A percentile compares a stretch with the other conserved stretches of the same genome.
Evolutionary conservation across 2,113 vertebrate species (phyloP).

Genomic region (Heliornis fulica): DNA sequence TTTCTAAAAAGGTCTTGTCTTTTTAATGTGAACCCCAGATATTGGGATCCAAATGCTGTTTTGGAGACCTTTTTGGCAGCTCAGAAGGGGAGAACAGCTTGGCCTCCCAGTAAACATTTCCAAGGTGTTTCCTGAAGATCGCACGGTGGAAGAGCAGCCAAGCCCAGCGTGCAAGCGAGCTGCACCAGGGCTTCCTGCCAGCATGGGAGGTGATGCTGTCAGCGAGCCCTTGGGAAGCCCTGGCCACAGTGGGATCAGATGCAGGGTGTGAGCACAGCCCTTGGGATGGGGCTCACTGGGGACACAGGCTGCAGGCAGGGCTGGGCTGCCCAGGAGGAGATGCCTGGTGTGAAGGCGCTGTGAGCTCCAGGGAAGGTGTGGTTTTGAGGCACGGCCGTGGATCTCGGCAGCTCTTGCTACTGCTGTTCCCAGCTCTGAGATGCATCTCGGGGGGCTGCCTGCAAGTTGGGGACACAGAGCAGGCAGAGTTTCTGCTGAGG

Average conservation of each 20-base stretch:
- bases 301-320: not conserved
- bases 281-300: not conserved
- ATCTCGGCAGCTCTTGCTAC: not conserved
- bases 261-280: not conserved
- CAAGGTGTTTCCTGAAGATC: conserved; percentile 31
- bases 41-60: not conserved
- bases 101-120: not conserved
- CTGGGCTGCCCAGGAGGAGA: not conserved
- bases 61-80: not conserved
- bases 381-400: not conserved
- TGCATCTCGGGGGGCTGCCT: not conserved
- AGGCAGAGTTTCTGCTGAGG: not conserved
- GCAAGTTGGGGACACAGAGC: not conserved
- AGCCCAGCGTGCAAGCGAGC: accelerated
- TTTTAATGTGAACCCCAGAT: not conserved
- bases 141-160: not conserved
- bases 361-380: not conserved
- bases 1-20: not conserved
- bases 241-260: not conserved
- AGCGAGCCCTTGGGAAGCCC: not conserved
- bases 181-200: not conserved
- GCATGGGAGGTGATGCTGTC: not conserved
- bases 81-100: not conserved
- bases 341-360: not conserved
- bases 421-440: not conserved